These are phyloP conservation scores for Caerostris extrusa DNA, from an alignment of 1,140 invertebrate species.

Conservation along the genomic window DNA sequence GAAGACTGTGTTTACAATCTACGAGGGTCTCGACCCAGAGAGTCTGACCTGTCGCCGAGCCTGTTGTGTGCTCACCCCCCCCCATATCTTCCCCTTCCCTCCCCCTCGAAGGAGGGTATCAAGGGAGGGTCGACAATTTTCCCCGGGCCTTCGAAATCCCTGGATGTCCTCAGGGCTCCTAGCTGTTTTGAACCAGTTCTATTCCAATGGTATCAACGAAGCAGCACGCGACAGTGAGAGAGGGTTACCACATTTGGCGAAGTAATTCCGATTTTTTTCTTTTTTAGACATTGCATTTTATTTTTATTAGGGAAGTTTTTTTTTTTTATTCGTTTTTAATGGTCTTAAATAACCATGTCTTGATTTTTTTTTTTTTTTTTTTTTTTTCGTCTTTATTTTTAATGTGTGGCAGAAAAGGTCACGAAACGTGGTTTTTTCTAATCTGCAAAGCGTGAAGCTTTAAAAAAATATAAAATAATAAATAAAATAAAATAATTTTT, in stretches of 20 bases:
- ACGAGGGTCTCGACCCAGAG: constrained; percentile 36
- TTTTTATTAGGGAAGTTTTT: neutral
- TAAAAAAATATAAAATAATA: no score
- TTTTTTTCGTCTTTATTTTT: neutral
- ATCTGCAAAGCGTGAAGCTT: neutral
- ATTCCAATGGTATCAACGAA: neutral
- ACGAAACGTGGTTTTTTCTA: neutral
- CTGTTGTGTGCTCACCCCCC: neutral
- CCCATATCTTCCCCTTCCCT: neutral
- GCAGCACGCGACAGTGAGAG: constrained; percentile 35
- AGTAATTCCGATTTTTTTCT: no score
- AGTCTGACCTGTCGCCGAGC: constrained; percentile 57
- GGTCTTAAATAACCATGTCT: constrained; percentile 26
- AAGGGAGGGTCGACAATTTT: constrained; percentile 38
- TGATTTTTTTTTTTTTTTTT: neutral
- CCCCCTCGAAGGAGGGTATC: neutral
- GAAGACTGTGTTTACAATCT: constrained; percentile 58
- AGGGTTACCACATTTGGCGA: constrained; percentile 27
- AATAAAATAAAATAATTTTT: no score
- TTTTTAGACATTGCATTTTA: neutral
- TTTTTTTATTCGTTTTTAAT: constrained; percentile 32
- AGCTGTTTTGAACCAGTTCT: constrained; percentile 64
- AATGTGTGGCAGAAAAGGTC: neutral
- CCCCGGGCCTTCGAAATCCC: constrained; percentile 20
- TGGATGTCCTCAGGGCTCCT: constrained; percentile 39